phyloP scores from a whole-genome alignment of 2,797 vertebrate genomes.

The Masticophis lateralis region DNA sequence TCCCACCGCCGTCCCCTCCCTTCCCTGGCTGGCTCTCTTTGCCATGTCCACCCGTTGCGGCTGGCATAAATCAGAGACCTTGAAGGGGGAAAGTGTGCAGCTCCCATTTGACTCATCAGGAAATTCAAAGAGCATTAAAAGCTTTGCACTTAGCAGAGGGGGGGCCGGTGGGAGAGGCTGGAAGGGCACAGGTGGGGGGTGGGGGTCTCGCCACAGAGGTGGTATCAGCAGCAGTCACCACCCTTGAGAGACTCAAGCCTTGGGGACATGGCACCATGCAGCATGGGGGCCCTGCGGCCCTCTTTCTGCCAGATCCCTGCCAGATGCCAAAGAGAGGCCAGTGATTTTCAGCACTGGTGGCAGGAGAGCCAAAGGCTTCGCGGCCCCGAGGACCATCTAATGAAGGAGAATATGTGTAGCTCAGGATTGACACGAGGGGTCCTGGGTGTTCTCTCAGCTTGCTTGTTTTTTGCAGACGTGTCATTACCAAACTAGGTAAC shows the following conservation, averaged over 20 bases:
- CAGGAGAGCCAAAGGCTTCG: neutral
- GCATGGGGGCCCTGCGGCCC: accelerated
- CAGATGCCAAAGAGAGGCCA: neutral
- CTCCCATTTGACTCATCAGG: neutral
- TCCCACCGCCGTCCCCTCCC: too few relatives aligned
- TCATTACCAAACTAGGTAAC: too few relatives aligned
- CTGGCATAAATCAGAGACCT: neutral
- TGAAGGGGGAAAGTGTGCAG: neutral
- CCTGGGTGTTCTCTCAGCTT: too few relatives aligned
- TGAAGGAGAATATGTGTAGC: too few relatives aligned
- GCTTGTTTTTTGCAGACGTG: too few relatives aligned
- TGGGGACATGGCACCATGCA: neutral
- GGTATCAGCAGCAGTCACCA: too few relatives aligned
- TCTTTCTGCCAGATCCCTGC: neutral
- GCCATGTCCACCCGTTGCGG: neutral
- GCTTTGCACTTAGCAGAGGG: neutral
- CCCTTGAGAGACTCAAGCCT: neutral
- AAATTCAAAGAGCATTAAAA: neutral
- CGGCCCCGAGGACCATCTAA: neutral
- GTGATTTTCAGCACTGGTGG: neutral
- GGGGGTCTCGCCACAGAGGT: too few relatives aligned
- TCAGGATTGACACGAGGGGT: too few relatives aligned
- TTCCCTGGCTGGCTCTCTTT: neutral
- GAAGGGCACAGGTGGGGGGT: too few relatives aligned
- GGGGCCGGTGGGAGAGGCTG: neutral